Evolutionary conservation across 2,888 invertebrate genomes (phyloP).

Genomic region (Cheilosia vernalis): DNA sequence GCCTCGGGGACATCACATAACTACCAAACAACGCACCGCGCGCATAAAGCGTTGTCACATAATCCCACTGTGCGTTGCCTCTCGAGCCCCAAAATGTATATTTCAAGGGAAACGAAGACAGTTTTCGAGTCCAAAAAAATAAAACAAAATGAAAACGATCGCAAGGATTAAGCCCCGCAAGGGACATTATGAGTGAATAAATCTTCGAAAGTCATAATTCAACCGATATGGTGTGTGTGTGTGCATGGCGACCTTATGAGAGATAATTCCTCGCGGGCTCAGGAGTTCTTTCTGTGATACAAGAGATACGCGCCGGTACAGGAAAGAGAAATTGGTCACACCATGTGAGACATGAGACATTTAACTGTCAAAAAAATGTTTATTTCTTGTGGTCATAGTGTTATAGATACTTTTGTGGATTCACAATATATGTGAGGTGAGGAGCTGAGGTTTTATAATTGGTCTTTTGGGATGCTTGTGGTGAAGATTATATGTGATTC

Average conservation of each 20-base stretch:
- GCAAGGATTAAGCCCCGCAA: slow-evolving; percentile 68
- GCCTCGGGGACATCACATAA: slow-evolving; percentile 38
- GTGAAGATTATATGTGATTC: slow-evolving; percentile 34
- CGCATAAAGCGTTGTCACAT: slow-evolving; percentile 71
- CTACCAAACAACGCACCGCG: background rate
- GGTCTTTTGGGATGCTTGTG: slow-evolving; percentile 31
- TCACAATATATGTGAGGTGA: background rate
- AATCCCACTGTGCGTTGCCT: slow-evolving; percentile 39
- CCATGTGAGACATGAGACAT: slow-evolving; percentile 59
- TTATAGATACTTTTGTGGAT: slow-evolving; percentile 13
- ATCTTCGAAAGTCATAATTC: slow-evolving; percentile 72
- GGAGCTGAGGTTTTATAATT: slow-evolving; percentile 49
- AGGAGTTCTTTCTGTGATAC: background rate
- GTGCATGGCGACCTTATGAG: slow-evolving; percentile 27
- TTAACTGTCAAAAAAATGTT: slow-evolving; percentile 60
- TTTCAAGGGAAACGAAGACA: slow-evolving; percentile 39
- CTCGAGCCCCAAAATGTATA: slow-evolving; percentile 12
- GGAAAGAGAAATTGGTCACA: slow-evolving; percentile 71
- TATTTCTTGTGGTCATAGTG: slow-evolving; percentile 55
- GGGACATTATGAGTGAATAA: slow-evolving; percentile 74
- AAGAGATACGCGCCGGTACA: slow-evolving; percentile 19
- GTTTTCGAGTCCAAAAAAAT: background rate
- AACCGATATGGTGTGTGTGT: slow-evolving; percentile 3
- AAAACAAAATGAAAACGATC: slow-evolving; percentile 36
- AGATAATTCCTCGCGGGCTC: slow-evolving; percentile 21